phyloP scores from a whole-genome alignment of 2,113 vertebrate species.

The Hypanus sabinus region DNA sequence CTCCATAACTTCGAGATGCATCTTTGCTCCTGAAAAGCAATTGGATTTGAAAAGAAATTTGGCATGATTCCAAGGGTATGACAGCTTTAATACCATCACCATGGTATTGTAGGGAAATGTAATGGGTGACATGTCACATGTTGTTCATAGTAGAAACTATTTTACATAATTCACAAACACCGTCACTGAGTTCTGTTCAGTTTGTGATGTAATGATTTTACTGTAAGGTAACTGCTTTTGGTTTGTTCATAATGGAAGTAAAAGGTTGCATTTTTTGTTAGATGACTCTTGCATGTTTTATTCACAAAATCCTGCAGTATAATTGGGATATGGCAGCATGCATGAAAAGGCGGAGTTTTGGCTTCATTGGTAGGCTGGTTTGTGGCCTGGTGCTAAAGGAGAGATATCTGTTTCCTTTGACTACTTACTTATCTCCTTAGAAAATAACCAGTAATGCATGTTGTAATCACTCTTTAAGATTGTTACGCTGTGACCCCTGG shows the following conservation, averaged over 20 bases:
- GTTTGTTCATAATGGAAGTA: too few relatives aligned
- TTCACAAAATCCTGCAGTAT: too few relatives aligned
- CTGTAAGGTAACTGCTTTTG: too few relatives aligned
- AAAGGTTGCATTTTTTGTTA: too few relatives aligned
- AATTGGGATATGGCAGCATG: neutral
- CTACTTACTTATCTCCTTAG: neutral
- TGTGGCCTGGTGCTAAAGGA: neutral
- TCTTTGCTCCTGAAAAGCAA: neutral
- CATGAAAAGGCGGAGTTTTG: neutral
- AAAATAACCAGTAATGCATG: neutral
- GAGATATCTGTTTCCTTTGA: neutral
- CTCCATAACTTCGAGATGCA: neutral
- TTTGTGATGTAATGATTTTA: too few relatives aligned
- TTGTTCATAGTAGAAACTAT: too few relatives aligned
- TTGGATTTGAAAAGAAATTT: neutral
- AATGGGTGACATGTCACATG: too few relatives aligned
- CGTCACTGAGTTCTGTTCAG: too few relatives aligned
- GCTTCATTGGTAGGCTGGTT: neutral
- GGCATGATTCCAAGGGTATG: too few relatives aligned
- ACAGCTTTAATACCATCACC: neutral
- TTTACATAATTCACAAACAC: too few relatives aligned
- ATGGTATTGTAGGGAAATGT: neutral
- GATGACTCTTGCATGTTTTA: too few relatives aligned
- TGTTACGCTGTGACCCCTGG: neutral
- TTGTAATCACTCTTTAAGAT: neutral